Evolutionary conservation across 2,113 vertebrate genomes (phyloP), one percentile per base, ranked within the genome.

Genomic region (Sitta europaea): DNA sequence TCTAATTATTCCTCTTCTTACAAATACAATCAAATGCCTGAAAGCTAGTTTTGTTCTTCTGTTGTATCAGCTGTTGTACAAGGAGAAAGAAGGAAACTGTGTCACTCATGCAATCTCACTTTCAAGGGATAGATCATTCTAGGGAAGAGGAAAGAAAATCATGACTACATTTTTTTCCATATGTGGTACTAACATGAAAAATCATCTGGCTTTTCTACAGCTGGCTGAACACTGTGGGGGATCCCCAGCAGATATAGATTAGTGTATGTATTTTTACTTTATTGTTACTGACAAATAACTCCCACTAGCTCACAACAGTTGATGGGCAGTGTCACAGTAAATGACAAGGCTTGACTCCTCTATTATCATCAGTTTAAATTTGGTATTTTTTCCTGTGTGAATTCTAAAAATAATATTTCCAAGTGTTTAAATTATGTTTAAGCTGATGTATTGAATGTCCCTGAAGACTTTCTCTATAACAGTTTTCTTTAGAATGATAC

Each of bases 361-460:
- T 77, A 18, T 74, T 70, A 82, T 35, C 27, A 50, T 87, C 11
- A 33, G 12, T 85, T 91, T 71, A 74, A 90, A 77, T 65, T 74
- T 40, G 31, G 20, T 65, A 22, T 2, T 54, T 91, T 94, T 48
- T 57, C 86, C 58, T 63, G 13, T 50, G n/a, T 80, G 33, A 81
- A 61, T 31, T 83, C 66, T 72, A 25, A 75, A 75, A 94, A 43
- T 21, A 59, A n/a, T 67, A 8, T 40, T 63, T 75, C 25, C 18
- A 78, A 78, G 45, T 38, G 19, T 62, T 71, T 94, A 68, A 63
- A 48, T 61, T 90, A 67, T 35, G 24, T 55, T 86, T 93, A 84
- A 89, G 65, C 66, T 88, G 75, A 81, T 91, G 66, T 88, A 95
- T 35, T 87, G 55, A 91, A 88, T 58, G 19, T 63, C 79, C 85